phyloP scores from a whole-genome alignment of 35 echinoderm and acorn worm genomes.

The Nesometra sesokonis region DNA sequence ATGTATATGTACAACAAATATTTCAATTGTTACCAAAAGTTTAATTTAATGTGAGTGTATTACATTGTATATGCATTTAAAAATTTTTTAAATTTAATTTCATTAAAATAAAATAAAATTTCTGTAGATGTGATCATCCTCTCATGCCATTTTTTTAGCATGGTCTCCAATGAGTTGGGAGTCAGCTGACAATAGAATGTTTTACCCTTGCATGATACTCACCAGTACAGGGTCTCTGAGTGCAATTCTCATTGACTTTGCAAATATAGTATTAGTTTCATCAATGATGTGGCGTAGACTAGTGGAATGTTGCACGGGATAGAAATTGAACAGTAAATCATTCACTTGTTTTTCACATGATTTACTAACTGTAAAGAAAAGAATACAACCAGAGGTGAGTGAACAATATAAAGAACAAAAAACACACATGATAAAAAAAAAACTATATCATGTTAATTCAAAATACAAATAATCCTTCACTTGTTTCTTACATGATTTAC shows the following conservation, averaged over 20 bases:
- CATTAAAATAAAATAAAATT: too few species aligned
- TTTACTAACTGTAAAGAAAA: slow-evolving; percentile 72
- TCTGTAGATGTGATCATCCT: background rate
- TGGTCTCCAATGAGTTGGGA: background rate
- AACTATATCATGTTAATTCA: too few species aligned
- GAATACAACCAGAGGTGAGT: too few species aligned
- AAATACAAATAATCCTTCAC: slow-evolving; percentile 70
- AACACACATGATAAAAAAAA: too few species aligned
- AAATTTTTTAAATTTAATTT: too few species aligned
- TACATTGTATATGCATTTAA: too few species aligned
- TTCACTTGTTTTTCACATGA: slow-evolving; percentile 68
- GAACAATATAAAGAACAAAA: too few species aligned
- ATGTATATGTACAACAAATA: too few species aligned
- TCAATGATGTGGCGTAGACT: slow-evolving; percentile 68
- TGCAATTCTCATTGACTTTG: slow-evolving; percentile 69
- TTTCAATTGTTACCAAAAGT: too few species aligned
- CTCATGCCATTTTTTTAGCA: background rate
- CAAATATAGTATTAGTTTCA: slow-evolving; percentile 63
- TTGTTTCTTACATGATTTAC: slow-evolving; percentile 67
- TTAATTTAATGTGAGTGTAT: too few species aligned
- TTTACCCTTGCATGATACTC: background rate
- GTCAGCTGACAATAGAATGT: too few species aligned
- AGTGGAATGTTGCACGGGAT: slow-evolving; percentile 33
- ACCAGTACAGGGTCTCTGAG: slow-evolving; percentile 80
- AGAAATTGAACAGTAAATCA: slow-evolving; percentile 59